Evolutionary conservation across 1,140 invertebrate genomes (phyloP).

Genomic region (Eufriesea mexicana): DNA sequence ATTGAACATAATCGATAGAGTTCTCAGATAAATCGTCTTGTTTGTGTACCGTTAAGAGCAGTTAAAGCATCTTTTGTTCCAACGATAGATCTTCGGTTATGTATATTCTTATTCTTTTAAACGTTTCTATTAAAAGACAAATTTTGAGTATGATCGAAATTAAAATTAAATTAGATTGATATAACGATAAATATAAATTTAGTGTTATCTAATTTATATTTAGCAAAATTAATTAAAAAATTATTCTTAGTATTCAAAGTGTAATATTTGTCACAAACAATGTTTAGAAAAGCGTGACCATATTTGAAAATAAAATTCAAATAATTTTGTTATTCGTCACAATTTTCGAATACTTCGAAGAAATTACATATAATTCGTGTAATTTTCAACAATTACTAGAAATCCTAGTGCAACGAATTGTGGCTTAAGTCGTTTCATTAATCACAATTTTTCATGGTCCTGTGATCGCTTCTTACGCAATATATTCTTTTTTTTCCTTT

Average conservation of each 20-base stretch:
- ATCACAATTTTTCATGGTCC: not conserved
- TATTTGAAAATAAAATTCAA: no score
- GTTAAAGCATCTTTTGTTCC: not conserved
- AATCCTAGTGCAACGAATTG: not conserved
- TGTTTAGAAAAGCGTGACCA: no score
- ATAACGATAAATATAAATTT: no score
- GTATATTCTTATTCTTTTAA: not conserved
- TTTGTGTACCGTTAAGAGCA: not conserved
- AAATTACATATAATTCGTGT: not conserved
- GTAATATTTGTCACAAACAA: no score
- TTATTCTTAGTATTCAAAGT: no score
- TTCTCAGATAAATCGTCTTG: not conserved
- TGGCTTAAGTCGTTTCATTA: not conserved
- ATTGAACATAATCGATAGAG: conserved; percentile 17
- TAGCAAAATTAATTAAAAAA: no score
- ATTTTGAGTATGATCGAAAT: not conserved
- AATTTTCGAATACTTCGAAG: not conserved
- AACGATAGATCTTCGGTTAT: not conserved
- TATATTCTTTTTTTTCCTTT: not conserved
- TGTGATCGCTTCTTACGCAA: not conserved
- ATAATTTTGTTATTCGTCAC: no score
- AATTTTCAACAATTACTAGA: not conserved
- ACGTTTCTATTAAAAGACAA: not conserved
- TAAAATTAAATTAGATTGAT: no score
- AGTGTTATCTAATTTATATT: no score